Evolutionary conservation across 2,113 vertebrate genomes (phyloP).

Genomic region (Solea solea): DNA sequence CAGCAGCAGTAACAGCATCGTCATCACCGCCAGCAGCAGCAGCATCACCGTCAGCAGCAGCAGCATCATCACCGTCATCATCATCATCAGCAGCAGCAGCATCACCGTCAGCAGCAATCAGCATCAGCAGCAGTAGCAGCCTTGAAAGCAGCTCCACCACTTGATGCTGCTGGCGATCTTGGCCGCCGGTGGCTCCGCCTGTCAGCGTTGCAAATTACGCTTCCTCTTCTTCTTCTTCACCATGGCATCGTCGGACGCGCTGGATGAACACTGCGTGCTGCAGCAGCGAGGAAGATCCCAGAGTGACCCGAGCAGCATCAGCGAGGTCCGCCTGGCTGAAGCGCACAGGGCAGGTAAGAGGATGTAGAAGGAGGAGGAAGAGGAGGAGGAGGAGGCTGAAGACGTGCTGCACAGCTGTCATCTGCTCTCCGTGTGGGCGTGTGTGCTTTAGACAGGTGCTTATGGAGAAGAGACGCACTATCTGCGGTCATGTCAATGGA

Average conservation of each 20-base stretch:
- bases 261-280: conserved; percentile 85
- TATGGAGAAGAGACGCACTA: not conserved
- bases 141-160: conserved; percentile 53
- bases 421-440: not conserved
- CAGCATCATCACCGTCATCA: conserved; percentile 34
- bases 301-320: conserved; percentile 94
- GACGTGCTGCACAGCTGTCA: conserved; percentile 32
- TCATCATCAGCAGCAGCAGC: conserved; percentile 60
- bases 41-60: conserved; percentile 60
- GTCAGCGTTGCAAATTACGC: conserved; percentile 50
- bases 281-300: conserved; percentile 89
- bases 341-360: conserved; percentile 84
- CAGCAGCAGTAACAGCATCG: conserved; percentile 60
- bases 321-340: conserved; percentile 81
- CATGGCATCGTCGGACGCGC: conserved; percentile 89
- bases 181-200: conserved; percentile 66
- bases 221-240: conserved; percentile 26
- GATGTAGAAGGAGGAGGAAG: not conserved
- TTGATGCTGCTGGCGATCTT: conserved; percentile 81
- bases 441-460: not conserved
- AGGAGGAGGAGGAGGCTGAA: not conserved
- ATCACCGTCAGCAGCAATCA: too few species aligned
- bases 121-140: conserved; percentile 63
- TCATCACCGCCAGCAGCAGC: conserved; percentile 52
- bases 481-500: conserved; percentile 11